Evolutionary conservation across 2,113 vertebrate genomes (phyloP), one percentile per base, ranked within the genome.

Genomic region (Barnardius zonarius): DNA sequence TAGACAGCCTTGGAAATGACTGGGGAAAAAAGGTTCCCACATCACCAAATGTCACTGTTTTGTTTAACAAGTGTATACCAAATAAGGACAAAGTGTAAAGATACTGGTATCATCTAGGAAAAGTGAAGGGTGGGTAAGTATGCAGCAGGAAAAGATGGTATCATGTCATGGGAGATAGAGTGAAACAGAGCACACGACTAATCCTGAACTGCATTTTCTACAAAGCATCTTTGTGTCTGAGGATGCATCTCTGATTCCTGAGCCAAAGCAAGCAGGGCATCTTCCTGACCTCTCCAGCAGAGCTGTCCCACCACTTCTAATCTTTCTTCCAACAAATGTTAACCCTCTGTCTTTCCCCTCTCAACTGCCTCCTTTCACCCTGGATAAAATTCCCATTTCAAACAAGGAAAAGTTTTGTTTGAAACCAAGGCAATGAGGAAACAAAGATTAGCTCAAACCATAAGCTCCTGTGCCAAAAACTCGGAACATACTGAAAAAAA

Each of bases 381-480:
- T 73, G 49, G 44, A 31, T 67, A 69, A 73, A 94, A 95, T 48
- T 61, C 59, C 52, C 48, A 27, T 54, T 74, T 74, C 52, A 74
- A 82, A 92, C 24, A 92, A 73, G 70, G 37, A 72, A 35, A 43
- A 64, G 27, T 51, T 81, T 83, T 83, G 22, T 86, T 81, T 91
- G 86, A 96, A 84, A 63, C 51, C 62, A 67, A 39, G 43, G 37
- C 28, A 70, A 33, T 63, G 70, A 90, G 82, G 37, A 94, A 90
- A 80, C 43, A 12, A 86, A 86, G 51, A 77, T 80, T 59, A 88
- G 43, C 79, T 95, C 54, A 83, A 74, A 62, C 39, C 30, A 22
- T 81, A 83, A 77, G 22, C 18, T 79, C 22, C n/a, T 30, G 20
- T 87, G 90, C 81, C 88, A 90, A 77, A 97, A 92, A 86, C 70